Evolutionary conservation across 2,888 invertebrate genomes (phyloP).

Genomic region (Margaritifera margaritifera): DNA sequence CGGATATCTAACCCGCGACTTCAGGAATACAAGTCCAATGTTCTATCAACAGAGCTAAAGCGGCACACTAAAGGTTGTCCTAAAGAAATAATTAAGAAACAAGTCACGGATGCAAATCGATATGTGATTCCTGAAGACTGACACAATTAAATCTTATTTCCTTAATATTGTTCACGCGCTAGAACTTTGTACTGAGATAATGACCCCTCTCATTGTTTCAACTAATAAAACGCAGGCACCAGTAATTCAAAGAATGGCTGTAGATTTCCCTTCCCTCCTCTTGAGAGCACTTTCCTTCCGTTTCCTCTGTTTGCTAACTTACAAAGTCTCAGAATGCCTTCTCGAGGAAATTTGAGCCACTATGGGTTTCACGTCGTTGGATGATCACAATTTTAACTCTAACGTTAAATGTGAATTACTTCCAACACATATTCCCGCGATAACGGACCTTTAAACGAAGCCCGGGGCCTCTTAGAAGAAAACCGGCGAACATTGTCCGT

Average conservation of each 20-base stretch:
- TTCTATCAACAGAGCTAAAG: too few species aligned
- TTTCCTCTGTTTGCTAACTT: constrained; percentile 39
- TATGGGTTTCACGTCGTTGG: constrained; percentile 37
- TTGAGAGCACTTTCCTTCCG: constrained; percentile 39
- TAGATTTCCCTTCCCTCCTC: constrained; percentile 10
- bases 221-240: too few species aligned
- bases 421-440: too few species aligned
- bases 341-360: constrained; percentile 39
- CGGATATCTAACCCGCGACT: too few species aligned
- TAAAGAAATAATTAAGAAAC: constrained; percentile 19
- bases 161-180: constrained; percentile 29
- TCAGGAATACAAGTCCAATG: too few species aligned
- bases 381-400: constrained; percentile 7
- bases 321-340: constrained; percentile 33
- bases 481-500: too few species aligned
- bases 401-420: too few species aligned
- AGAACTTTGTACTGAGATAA: too few species aligned
- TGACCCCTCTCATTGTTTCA: too few species aligned
- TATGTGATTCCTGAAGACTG: constrained; percentile 37
- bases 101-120: constrained; percentile 41
- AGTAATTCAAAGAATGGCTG: neutral
- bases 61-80: too few species aligned
- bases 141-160: constrained; percentile 46
- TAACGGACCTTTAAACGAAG: too few species aligned
- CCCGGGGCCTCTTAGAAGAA: too few species aligned